Percentiles rank a stretch among this genome's conserved stretches.
Conservation (phyloP, 2,113 vertebrate genomes). For the Gobio gobio region DNA sequence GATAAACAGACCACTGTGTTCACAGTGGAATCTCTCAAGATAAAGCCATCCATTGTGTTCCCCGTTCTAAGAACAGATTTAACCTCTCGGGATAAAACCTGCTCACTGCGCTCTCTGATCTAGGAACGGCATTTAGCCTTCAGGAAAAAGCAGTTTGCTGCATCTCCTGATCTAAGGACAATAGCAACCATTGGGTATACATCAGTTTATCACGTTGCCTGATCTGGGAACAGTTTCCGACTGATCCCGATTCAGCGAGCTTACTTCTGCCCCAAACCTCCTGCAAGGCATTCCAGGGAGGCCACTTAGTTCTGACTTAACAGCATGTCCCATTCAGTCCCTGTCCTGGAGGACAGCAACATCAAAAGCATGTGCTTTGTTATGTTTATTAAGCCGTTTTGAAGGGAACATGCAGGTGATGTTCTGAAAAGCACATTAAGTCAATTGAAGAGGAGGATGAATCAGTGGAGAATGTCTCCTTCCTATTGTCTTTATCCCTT, state of each 20-base stretch:
- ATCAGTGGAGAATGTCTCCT: slow-evolving; percentile 20
- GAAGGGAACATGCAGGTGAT: not conserved
- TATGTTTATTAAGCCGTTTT: slow-evolving; percentile 41
- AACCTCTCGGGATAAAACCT: slow-evolving; percentile 9
- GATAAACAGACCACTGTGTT: slow-evolving; percentile 13
- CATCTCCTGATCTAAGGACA: not conserved
- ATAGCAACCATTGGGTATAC: slow-evolving; percentile 13
- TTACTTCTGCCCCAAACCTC: slow-evolving; percentile 11
- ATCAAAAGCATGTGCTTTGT: slow-evolving; percentile 40
- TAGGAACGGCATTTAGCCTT: not conserved
- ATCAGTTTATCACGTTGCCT: not conserved
- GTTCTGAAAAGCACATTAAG: slow-evolving; percentile 30
- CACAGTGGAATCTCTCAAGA: slow-evolving; percentile 15
- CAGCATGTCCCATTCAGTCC: slow-evolving; percentile 24
- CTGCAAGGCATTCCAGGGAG: slow-evolving; percentile 8
- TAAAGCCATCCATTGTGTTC: not conserved
- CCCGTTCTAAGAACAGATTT: not conserved
- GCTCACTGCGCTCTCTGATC: not conserved
- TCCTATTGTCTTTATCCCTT: not conserved
- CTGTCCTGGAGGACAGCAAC: slow-evolving; percentile 29
- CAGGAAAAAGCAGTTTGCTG: not conserved
- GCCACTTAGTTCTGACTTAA: slow-evolving; percentile 7
- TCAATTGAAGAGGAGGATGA: not conserved
- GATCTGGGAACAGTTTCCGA: not conserved
- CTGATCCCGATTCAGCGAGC: not conserved